Evolutionary conservation across 2,113 vertebrate species (phyloP).

Genomic region (Oxygymnocypris stewartii): DNA sequence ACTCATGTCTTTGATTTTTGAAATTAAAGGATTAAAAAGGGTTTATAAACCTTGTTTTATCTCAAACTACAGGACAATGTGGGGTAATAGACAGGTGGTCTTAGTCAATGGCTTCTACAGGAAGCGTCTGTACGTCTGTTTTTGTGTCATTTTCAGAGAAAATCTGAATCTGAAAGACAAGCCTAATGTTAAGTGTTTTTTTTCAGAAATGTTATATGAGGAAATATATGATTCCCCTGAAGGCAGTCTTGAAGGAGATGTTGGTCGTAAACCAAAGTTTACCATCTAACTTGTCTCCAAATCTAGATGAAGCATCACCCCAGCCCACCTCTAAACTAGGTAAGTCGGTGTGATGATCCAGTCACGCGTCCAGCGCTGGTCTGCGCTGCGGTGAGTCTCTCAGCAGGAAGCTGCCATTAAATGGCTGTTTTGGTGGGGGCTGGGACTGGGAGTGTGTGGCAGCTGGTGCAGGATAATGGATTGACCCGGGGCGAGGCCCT

Average conservation of each 20-base stretch:
- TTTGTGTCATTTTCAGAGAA: neutral
- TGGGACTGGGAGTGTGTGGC: constrained; percentile 58
- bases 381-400: constrained; percentile 12
- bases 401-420: constrained; percentile 51
- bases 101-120: neutral
- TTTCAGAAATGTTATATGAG: neutral
- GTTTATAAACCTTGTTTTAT: neutral
- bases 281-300: neutral
- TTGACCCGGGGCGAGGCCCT: constrained; percentile 67
- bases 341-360: constrained; percentile 4
- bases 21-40: neutral
- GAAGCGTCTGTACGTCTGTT: neutral
- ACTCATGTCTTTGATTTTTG: neutral
- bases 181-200: neutral
- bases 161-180: neutral
- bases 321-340: neutral
- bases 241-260: neutral
- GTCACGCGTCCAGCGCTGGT: neutral
- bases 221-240: neutral
- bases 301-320: neutral
- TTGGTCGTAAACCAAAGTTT: neutral
- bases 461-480: constrained; percentile 78
- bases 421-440: constrained; percentile 53
- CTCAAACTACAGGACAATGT: neutral
- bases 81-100: neutral